Conservation (phyloP, 2,113 vertebrate genomes). For the Butorides virescens region DNA sequence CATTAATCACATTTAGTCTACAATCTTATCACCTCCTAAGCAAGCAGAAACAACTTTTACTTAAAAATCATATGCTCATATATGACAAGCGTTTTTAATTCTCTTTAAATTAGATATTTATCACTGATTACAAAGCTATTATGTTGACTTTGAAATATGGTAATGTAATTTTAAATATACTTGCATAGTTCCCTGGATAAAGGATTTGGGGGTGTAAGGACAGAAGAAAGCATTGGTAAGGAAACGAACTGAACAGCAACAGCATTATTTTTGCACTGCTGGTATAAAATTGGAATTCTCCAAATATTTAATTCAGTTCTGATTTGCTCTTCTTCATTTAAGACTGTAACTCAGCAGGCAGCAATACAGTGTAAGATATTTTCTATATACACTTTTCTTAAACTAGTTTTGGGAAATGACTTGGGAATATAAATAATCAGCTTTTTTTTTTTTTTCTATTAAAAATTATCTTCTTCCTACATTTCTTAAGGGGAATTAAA, state of each 20-base stretch:
- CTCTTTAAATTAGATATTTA: conserved; percentile 39
- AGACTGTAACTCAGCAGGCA: neutral
- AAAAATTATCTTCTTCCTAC: neutral
- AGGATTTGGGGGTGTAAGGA: neutral
- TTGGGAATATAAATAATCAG: neutral
- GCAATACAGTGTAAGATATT: neutral
- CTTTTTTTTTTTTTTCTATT: neutral
- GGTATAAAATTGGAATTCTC: neutral
- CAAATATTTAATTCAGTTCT: neutral
- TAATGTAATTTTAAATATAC: neutral
- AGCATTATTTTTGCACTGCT: neutral
- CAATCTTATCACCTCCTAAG: conserved; percentile 64
- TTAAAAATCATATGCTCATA: conserved; percentile 31
- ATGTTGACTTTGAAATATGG: neutral
- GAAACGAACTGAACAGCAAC: neutral
- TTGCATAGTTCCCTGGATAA: neutral
- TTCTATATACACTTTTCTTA: neutral
- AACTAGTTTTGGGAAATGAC: neutral
- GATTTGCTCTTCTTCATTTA: neutral
- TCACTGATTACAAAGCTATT: conserved; percentile 17
- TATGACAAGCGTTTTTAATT: conserved; percentile 6
- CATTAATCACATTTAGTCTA: conserved; percentile 78
- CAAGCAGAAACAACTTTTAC: conserved; percentile 62
- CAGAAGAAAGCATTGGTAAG: neutral
- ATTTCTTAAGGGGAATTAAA: neutral